Conservation (phyloP, 2,113 vertebrate species). For the Pseudopipra pipra region DNA sequence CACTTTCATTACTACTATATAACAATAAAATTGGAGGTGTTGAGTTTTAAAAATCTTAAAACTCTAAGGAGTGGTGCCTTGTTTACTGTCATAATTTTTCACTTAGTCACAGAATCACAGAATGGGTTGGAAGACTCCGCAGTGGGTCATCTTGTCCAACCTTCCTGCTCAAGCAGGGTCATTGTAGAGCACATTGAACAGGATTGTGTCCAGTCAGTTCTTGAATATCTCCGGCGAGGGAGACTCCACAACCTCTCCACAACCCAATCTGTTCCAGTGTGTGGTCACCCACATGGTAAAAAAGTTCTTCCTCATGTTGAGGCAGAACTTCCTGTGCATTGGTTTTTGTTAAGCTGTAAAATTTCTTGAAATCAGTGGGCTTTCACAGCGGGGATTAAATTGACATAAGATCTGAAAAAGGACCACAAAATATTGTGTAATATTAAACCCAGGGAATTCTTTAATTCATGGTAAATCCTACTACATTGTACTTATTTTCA, state of each 20-base stretch:
- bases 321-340: not conserved
- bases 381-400: not conserved
- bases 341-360: not conserved
- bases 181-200: not conserved
- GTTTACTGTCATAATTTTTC: not conserved
- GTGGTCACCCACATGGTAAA: too few species aligned
- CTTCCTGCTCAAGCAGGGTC: not conserved
- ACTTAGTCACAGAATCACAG: not conserved
- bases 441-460: not conserved
- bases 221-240: not conserved
- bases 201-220: not conserved
- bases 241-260: not conserved
- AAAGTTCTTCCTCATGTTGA: not conserved
- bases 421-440: not conserved
- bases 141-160: not conserved
- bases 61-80: not conserved
- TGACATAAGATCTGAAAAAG: not conserved
- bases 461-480: not conserved
- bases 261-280: too few species aligned
- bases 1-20: not conserved
- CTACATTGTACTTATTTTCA: not conserved
- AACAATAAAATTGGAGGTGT: not conserved
- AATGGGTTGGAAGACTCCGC: not conserved
- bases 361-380: not conserved
- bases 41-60: not conserved